Conservation (phyloP, 2,888 invertebrate genomes). For the Cataglyphis rosenhaueri region DNA sequence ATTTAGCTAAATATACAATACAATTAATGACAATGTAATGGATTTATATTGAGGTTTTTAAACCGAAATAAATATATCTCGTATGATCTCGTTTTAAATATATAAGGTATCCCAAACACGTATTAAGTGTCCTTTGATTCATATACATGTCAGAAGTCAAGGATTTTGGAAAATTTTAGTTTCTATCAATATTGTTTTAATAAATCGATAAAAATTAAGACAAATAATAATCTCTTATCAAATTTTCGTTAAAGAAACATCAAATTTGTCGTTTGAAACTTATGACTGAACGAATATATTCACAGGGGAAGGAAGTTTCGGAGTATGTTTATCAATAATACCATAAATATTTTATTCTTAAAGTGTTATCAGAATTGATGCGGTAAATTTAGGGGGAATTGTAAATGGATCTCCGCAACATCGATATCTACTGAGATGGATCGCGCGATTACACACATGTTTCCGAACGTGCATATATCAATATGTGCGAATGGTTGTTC, state of each 20-base stretch:
- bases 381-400: neutral
- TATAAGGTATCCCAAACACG: neutral
- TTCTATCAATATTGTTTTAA: neutral
- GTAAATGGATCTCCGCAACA: slow-evolving; percentile 1
- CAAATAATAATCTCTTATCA: neutral
- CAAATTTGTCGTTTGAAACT: neutral
- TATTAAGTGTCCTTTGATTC: too few relatives aligned
- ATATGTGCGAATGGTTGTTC: neutral
- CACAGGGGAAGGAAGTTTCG: neutral
- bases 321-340: neutral
- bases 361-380: neutral
- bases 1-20: neutral
- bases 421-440: neutral
- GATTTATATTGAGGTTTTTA: slow-evolving; percentile 22
- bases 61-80: neutral
- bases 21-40: neutral
- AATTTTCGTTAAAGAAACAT: neutral
- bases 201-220: neutral
- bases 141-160: too few relatives aligned
- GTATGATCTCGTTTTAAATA: neutral
- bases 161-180: too few relatives aligned
- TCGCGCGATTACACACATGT: neutral
- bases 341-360: neutral
- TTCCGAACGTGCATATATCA: neutral
- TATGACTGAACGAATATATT: neutral